phyloP scores from a whole-genome alignment of 35 echinoderm and acorn worm genomes.

The Heliocidaris tuberculata region DNA sequence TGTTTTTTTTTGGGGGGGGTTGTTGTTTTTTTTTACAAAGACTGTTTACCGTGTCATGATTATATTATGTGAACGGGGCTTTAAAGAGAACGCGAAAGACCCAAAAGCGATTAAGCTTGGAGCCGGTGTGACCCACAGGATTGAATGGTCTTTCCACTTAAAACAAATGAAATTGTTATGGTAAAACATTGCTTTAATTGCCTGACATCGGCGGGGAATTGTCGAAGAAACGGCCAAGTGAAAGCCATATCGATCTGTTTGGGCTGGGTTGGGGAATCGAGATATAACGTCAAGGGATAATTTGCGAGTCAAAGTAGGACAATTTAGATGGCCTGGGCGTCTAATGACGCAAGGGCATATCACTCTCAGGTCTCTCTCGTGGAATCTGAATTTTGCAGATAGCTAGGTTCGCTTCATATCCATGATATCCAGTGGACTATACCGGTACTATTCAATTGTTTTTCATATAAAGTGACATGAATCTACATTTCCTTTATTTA shows the following conservation, averaged over 20 bases:
- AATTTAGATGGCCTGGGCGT: background rate
- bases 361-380: background rate
- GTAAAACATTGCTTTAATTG: background rate
- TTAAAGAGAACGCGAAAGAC: background rate
- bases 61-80: background rate
- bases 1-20: too few relatives aligned
- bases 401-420: background rate
- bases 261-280: background rate
- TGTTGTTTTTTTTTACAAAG: too few relatives aligned
- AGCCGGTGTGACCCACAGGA: background rate
- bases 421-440: background rate
- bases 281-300: background rate
- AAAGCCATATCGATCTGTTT: background rate
- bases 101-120: background rate
- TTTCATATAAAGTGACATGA: too few relatives aligned
- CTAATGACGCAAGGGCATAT: background rate
- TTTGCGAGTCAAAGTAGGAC: conserved; percentile 4
- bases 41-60: too few relatives aligned
- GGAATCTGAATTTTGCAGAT: background rate
- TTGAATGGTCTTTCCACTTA: background rate
- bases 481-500: too few relatives aligned
- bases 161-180: conserved; percentile 9
- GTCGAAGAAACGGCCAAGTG: background rate
- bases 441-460: too few relatives aligned
- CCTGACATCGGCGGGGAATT: background rate